These are phyloP conservation scores for Danio choprae DNA, from an alignment of 2,797 vertebrate genomes.

Conservation along the genomic window DNA sequence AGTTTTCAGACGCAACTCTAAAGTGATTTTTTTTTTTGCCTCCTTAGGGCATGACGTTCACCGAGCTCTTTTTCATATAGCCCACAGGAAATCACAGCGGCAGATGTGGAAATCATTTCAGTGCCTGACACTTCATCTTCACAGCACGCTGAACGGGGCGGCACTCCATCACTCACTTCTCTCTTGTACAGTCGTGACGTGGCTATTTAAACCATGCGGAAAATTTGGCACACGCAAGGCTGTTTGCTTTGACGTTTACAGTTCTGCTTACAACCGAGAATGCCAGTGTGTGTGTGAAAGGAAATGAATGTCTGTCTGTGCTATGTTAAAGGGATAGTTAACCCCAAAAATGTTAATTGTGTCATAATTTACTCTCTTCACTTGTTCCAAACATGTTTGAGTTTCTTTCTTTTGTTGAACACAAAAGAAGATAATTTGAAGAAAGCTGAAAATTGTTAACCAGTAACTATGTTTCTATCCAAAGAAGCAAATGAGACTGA, in stretches of 20 bases:
- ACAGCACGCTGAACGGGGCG: constrained; percentile 14
- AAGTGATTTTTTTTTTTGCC: constrained; percentile 40
- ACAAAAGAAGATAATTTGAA: no score
- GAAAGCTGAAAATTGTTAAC: no score
- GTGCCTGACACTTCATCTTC: constrained; percentile 39
- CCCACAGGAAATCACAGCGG: constrained; percentile 44
- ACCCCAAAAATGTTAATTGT: no score
- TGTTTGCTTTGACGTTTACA: constrained; percentile 12
- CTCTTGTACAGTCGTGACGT: neutral
- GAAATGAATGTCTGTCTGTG: constrained; percentile 1
- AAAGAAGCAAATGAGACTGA: no score
- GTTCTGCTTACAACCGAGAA: constrained; percentile 22
- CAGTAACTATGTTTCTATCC: no score
- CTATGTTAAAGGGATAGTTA: no score
- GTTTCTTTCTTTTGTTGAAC: no score
- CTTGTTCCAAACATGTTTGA: no score
- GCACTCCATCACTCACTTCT: constrained; percentile 45
- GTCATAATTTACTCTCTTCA: no score
- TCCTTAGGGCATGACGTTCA: constrained; percentile 24
- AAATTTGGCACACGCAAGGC: constrained; percentile 14
- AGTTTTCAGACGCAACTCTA: constrained; percentile 29
- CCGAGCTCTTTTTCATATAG: constrained; percentile 34
- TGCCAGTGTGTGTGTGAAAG: constrained; percentile 19
- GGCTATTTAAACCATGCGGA: constrained; percentile 21
- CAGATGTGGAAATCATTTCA: constrained; percentile 50